Conservation (phyloP, 2,797 vertebrate species). For the Gallinago nigripennis region DNA sequence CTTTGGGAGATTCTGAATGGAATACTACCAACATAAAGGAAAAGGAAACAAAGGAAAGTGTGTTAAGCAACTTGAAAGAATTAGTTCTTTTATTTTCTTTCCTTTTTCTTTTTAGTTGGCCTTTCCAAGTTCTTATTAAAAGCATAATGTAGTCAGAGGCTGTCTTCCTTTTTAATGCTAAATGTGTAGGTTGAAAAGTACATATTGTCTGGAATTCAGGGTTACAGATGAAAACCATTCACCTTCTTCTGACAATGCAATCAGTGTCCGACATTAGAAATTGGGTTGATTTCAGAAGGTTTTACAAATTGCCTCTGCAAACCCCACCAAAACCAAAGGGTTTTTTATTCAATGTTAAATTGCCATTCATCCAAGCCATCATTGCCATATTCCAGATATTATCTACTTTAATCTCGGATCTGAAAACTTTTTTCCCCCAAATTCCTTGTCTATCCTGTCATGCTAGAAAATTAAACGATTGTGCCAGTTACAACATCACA, state of each 20-base stretch:
- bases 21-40: neutral
- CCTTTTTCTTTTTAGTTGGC: neutral
- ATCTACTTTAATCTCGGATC: neutral
- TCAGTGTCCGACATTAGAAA: neutral
- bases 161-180: neutral
- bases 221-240: neutral
- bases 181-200: neutral
- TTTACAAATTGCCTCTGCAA: neutral
- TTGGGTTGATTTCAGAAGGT: neutral
- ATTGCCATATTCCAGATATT: neutral
- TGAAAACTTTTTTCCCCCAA: neutral
- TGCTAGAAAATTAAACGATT: neutral
- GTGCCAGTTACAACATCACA: neutral
- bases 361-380: neutral
- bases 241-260: neutral
- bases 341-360: neutral
- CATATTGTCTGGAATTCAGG: neutral
- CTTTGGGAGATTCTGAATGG: neutral
- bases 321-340: neutral
- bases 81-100: neutral
- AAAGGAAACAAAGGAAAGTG: constrained; percentile 9
- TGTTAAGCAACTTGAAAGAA: neutral
- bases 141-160: neutral
- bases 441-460: neutral
- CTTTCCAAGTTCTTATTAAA: neutral